Percentiles rank a stretch among this genome's conserved stretches.
Conservation (phyloP, 2,113 vertebrate genomes). For the Arenaria interpres region DNA sequence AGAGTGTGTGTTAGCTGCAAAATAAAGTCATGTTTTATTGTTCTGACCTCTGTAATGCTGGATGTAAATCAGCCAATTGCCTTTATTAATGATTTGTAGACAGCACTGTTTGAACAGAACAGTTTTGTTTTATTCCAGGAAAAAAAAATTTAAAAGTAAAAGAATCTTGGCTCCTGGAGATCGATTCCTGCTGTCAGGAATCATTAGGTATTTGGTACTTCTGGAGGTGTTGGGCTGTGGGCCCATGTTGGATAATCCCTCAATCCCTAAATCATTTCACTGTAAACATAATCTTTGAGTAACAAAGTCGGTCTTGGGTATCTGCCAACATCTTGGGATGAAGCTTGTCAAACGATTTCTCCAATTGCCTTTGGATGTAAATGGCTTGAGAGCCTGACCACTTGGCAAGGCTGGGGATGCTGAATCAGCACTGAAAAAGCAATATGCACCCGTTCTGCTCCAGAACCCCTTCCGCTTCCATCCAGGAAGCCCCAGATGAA, state of each 20-base stretch:
- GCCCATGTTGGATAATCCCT: conserved; percentile 56
- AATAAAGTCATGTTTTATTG: conserved; percentile 53
- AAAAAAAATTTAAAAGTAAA: background rate
- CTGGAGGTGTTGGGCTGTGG: conserved; percentile 45
- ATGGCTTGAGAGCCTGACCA: background rate
- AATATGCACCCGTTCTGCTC: background rate
- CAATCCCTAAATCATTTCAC: conserved; percentile 70
- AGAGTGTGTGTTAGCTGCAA: background rate
- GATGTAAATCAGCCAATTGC: conserved; percentile 50
- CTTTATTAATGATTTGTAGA: conserved; percentile 53
- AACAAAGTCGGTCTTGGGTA: conserved; percentile 26
- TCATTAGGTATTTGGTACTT: conserved; percentile 47
- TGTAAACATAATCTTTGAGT: conserved; percentile 63
- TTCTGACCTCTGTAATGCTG: conserved; percentile 16
- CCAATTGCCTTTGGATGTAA: background rate
- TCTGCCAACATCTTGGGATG: conserved; percentile 22
- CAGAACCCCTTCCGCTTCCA: background rate
- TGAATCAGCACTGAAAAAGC: background rate
- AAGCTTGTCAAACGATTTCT: conserved; percentile 9
- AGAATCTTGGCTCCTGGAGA: background rate
- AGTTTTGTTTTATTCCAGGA: background rate
- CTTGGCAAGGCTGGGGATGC: background rate
- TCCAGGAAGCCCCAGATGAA: background rate
- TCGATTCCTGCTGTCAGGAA: conserved; percentile 52
- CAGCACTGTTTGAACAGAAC: background rate